These are phyloP conservation scores for Calliphora vomitoria DNA, from an alignment of 2,888 invertebrate genomes.

Conservation along the genomic window DNA sequence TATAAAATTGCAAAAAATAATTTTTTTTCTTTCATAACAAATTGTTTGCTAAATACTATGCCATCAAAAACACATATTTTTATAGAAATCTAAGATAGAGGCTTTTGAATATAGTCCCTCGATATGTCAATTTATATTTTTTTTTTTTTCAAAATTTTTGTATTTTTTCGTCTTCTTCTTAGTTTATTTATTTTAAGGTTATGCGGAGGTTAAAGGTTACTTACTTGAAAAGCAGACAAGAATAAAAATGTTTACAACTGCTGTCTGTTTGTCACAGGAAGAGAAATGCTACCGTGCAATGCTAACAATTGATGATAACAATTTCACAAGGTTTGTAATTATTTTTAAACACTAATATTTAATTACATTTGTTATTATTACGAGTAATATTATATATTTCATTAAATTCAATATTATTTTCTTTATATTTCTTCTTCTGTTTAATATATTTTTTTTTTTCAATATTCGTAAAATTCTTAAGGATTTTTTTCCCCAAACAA, in stretches of 20 bases:
- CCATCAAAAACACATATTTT: too few relatives aligned
- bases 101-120: too few relatives aligned
- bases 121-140: constrained; percentile 6
- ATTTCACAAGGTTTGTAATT: constrained; percentile 41
- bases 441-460: not conserved
- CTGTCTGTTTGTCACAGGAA: constrained; percentile 2
- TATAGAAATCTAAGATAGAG: too few relatives aligned
- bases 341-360: not conserved
- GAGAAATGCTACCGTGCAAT: not conserved
- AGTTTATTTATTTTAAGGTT: constrained; percentile 44
- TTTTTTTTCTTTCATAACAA: too few relatives aligned
- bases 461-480: not conserved
- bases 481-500: not conserved
- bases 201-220: constrained; percentile 68
- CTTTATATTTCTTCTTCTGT: not conserved
- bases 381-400: not conserved
- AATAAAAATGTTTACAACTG: not conserved
- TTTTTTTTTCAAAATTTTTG: not conserved
- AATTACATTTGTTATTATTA: not conserved
- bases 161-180: not conserved
- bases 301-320: not conserved
- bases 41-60: too few relatives aligned
- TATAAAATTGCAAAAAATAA: too few relatives aligned
- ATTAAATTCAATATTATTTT: not conserved
- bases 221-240: constrained; percentile 48